These are phyloP conservation scores for Eospalax fontanierii DNA, from an alignment of 2,797 vertebrate species.

Conservation along the genomic window DNA sequence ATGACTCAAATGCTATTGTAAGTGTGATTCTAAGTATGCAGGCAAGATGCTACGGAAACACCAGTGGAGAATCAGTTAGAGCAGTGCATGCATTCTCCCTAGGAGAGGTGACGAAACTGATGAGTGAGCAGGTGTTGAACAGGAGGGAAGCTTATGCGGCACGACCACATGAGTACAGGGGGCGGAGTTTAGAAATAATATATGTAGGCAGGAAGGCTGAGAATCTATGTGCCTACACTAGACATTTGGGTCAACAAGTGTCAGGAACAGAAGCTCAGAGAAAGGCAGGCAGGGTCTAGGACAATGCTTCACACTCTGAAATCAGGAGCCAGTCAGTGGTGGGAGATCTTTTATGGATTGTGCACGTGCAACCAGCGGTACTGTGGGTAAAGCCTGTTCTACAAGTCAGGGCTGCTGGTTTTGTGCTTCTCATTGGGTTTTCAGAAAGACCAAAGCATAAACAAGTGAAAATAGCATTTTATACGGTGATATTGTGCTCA, in stretches of 20 bases:
- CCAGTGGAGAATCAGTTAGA: background rate
- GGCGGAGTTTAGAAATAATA: background rate
- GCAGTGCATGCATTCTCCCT: background rate
- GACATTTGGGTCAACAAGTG: background rate
- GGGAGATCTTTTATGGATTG: background rate
- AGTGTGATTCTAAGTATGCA: background rate
- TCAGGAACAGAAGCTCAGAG: background rate
- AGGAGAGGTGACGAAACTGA: background rate
- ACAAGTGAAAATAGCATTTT: background rate
- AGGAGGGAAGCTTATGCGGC: background rate
- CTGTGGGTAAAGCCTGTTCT: background rate
- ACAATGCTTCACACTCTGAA: background rate
- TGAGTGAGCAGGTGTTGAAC: background rate
- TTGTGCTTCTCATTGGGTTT: background rate
- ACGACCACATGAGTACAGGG: background rate
- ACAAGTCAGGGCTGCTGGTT: background rate
- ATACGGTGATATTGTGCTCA: background rate
- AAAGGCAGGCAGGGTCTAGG: background rate
- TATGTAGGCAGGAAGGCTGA: background rate
- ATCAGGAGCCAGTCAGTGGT: background rate
- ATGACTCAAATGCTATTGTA: background rate
- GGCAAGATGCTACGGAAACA: background rate
- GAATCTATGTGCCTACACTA: background rate
- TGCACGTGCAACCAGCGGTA: background rate
- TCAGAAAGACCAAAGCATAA: background rate